phyloP scores from a whole-genome alignment of 2,113 vertebrate genomes.

The Zosterops borbonicus region DNA sequence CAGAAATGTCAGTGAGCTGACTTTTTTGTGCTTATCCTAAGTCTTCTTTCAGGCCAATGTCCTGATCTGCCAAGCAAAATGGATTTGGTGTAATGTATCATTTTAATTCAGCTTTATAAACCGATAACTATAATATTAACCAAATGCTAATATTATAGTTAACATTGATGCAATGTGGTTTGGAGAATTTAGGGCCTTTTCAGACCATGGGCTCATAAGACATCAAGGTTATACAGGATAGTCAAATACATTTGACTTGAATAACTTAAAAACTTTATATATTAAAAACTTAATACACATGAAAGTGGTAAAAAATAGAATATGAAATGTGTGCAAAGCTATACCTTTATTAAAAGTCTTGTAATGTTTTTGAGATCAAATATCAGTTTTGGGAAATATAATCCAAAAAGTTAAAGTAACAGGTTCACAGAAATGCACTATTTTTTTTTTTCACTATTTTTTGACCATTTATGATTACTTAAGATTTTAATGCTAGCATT shows the following conservation, averaged over 20 bases:
- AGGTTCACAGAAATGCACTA: background rate
- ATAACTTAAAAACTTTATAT: background rate
- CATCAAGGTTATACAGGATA: background rate
- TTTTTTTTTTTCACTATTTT: background rate
- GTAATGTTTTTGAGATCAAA: background rate
- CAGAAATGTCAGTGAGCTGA: background rate
- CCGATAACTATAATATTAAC: background rate
- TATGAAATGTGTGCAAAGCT: background rate
- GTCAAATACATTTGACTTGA: background rate
- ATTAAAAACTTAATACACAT: background rate
- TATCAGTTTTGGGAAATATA: background rate
- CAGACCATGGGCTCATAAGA: background rate
- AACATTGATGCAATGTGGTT: background rate
- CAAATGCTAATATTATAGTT: background rate
- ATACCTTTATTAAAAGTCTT: background rate
- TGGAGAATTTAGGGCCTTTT: background rate
- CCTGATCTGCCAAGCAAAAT: rapidly evolving
- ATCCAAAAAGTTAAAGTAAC: background rate
- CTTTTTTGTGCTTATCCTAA: background rate
- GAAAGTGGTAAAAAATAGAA: background rate
- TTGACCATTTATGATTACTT: background rate
- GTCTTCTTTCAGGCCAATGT: background rate
- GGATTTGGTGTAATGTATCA: background rate
- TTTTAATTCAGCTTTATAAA: background rate
- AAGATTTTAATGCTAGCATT: background rate